These are phyloP conservation scores for Aradus depressus DNA, from an alignment of 2,888 invertebrate genomes.

Conservation along the genomic window DNA sequence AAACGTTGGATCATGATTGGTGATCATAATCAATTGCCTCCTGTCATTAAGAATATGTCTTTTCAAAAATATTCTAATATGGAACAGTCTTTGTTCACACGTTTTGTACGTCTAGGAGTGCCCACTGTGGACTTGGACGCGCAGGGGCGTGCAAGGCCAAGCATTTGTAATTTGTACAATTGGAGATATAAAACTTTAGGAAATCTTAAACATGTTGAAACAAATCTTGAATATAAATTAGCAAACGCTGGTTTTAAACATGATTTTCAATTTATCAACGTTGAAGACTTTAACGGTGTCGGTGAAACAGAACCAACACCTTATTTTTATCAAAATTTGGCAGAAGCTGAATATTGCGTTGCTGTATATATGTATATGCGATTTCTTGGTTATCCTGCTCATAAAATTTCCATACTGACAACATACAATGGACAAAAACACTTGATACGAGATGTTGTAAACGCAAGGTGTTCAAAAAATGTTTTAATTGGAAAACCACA, in stretches of 20 bases:
- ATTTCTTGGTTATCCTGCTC: slow-evolving; percentile 88
- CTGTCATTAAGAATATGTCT: slow-evolving; percentile 99
- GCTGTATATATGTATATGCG: slow-evolving; percentile 98
- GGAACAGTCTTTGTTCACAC: slow-evolving; percentile 97
- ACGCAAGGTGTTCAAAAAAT: slow-evolving; percentile 85
- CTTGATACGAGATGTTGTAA: slow-evolving; percentile 89
- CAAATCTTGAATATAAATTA: slow-evolving; percentile 68
- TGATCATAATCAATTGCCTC: slow-evolving; percentile 97
- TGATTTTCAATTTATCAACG: slow-evolving; percentile 93
- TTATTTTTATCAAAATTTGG: slow-evolving; percentile 93
- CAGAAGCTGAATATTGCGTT: slow-evolving; percentile 89
- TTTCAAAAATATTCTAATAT: slow-evolving; percentile 99
- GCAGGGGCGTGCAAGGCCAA: slow-evolving; percentile 87
- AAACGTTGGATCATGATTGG: slow-evolving; percentile 99
- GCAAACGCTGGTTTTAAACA: slow-evolving; percentile 87
- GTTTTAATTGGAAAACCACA: slow-evolving; percentile 87
- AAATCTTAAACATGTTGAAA: slow-evolving; percentile 79
- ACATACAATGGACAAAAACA: slow-evolving; percentile 99
- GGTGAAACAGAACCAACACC: slow-evolving; percentile 98
- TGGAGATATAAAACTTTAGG: slow-evolving; percentile 96
- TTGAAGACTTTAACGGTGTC: slow-evolving; percentile 89
- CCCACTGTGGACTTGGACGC: slow-evolving; percentile 96
- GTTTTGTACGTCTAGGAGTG: slow-evolving; percentile 90
- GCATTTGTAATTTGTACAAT: slow-evolving; percentile 86
- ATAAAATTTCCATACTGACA: slow-evolving; percentile 92